These are phyloP conservation scores for Morone saxatilis DNA, from an alignment of 2,113 vertebrate species.

Conservation along the genomic window DNA sequence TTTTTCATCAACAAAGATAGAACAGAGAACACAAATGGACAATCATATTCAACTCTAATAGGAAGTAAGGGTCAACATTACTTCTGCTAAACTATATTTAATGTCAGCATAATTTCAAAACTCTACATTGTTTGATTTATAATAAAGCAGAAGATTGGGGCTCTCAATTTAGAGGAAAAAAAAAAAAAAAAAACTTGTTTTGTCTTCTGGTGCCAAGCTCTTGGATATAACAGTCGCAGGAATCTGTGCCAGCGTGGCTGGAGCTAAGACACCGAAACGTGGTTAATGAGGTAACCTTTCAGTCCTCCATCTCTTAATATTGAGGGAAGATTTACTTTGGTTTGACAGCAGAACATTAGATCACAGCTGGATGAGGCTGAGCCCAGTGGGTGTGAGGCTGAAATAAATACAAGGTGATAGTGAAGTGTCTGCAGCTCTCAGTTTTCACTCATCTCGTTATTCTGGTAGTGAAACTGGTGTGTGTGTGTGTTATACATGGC, in stretches of 20 bases:
- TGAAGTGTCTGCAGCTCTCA: conserved; percentile 24
- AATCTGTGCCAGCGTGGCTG: conserved; percentile 38
- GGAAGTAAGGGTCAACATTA: not conserved
- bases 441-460: conserved; percentile 33
- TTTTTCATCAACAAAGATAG: not conserved
- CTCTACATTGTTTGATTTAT: not conserved
- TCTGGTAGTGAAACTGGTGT: conserved; percentile 19
- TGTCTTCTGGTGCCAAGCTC: conserved; percentile 28
- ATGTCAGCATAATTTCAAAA: conserved; percentile 12
- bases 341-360: conserved; percentile 60
- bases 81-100: not conserved
- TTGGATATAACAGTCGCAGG: conserved; percentile 19
- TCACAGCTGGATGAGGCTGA: conserved; percentile 50
- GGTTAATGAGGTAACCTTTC: conserved; percentile 40
- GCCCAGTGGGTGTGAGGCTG: conserved; percentile 20
- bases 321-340: conserved; percentile 53
- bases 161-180: conserved; percentile 6
- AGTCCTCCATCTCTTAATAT: conserved; percentile 31
- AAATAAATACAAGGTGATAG: conserved; percentile 37
- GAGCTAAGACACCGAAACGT: conserved; percentile 38
- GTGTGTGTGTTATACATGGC: not conserved
- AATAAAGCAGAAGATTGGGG: conserved; percentile 12
- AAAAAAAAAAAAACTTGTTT: conserved; percentile 2
- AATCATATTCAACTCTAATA: not conserved
- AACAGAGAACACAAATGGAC: not conserved